Evolutionary conservation across 2,797 vertebrate species (phyloP).

Genomic region (Vespertilio murinus): DNA sequence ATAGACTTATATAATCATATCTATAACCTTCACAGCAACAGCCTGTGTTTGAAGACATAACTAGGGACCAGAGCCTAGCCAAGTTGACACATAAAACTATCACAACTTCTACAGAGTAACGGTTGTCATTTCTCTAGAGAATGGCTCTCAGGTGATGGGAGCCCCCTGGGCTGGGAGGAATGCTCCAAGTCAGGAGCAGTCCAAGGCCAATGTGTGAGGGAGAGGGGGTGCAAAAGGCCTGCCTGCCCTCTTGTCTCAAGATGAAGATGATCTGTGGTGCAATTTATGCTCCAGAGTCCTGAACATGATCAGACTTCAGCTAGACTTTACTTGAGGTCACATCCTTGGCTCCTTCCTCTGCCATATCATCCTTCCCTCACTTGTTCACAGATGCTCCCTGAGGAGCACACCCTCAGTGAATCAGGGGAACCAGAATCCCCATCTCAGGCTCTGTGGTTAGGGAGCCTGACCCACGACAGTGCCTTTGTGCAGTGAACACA

Average conservation of each 20-base stretch:
- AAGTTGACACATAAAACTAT: not conserved
- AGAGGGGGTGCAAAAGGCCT: not conserved
- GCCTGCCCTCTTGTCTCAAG: not conserved
- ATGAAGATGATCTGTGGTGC: not conserved
- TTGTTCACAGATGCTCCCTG: not conserved
- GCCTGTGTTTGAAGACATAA: not conserved
- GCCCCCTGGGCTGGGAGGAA: not conserved
- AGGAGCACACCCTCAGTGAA: not conserved
- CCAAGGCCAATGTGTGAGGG: not conserved
- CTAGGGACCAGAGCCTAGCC: not conserved
- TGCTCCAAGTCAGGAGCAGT: too few relatives aligned
- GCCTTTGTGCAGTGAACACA: not conserved
- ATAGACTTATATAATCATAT: not conserved
- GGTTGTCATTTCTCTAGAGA: not conserved
- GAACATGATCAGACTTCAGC: not conserved
- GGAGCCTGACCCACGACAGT: not conserved
- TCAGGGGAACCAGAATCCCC: not conserved
- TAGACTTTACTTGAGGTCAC: not conserved
- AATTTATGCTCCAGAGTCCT: not conserved
- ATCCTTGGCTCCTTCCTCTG: not conserved
- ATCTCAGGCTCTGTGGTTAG: not conserved
- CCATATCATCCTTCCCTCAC: not conserved
- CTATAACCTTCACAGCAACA: not conserved
- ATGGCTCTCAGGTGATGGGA: not conserved
- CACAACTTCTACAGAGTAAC: not conserved